A percentile compares a stretch with the other conserved stretches of the same genome.
phyloP scores from a whole-genome alignment of 2,888 invertebrate genomes.

The Rhamphomyia laevipes region DNA sequence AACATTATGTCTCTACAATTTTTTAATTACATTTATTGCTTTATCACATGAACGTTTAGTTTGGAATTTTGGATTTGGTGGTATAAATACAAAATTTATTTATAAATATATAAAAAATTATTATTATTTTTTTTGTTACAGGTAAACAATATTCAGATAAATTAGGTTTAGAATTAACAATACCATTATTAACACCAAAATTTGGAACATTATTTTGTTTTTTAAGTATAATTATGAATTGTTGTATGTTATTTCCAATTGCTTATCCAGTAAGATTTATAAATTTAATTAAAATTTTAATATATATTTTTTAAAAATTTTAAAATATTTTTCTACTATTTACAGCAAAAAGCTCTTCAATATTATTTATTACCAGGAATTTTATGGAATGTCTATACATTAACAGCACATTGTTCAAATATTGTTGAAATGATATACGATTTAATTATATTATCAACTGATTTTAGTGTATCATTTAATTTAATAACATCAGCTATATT shows the following conservation, averaged over 20 bases:
- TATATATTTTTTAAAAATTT: neutral
- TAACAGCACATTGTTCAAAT: conserved; percentile 19
- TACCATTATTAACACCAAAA: conserved; percentile 18
- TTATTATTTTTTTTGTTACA: conserved; percentile 6
- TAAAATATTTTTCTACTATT: neutral
- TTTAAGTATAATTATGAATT: conserved; percentile 17
- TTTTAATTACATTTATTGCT: conserved; percentile 4
- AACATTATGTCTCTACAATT: conserved; percentile 9
- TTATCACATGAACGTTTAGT: conserved; percentile 3
- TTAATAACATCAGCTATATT: conserved; percentile 19
- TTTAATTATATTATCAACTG: conserved; percentile 17
- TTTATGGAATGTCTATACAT: conserved; percentile 22
- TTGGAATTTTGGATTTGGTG: conserved; percentile 3
- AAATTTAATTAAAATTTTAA: neutral
- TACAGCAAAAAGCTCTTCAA: conserved; percentile 15
- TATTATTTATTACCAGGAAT: conserved; percentile 19
- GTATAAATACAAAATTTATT: neutral
- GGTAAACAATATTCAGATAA: conserved; percentile 18
- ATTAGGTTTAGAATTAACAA: conserved; percentile 18
- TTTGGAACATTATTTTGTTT: conserved; percentile 20
- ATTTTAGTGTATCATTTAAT: conserved; percentile 15
- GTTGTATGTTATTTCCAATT: conserved; percentile 16
- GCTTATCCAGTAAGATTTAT: conserved; percentile 16
- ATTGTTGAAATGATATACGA: conserved; percentile 19
- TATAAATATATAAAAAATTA: neutral